Evolutionary conservation across 92 coral and sea anemone species (phyloP), one percentile per base, ranked within the genome.

Genomic region (Ricordea florida): DNA sequence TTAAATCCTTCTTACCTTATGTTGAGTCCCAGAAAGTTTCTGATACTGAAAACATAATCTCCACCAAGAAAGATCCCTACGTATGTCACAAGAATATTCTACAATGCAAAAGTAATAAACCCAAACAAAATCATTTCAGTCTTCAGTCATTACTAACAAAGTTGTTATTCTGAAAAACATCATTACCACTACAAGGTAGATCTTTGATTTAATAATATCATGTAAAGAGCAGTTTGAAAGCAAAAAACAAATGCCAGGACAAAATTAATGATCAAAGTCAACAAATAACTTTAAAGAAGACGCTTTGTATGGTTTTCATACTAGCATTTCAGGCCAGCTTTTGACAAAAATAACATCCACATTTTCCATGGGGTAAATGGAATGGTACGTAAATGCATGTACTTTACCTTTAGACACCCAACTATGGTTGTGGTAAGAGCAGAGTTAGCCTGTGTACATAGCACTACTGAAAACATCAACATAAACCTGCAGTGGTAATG

Each of bases 31-130:
- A 90, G 38, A 65, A 93, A 93, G 74, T 93, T 93, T 10, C 81
- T 81, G 44, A 60, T 42, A 51, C 85, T 90, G 36, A 90, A 93
- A 6, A 80, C 47, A 45, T 90, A 93, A 62, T 93, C 98, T 20
- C 98, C 98, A n/a, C 98, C 98, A 57, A 93, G 90, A 55, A 85
- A 76, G 92, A 93, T 93, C 3, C 98, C 98, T 37, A 93, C 50
- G 81, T 93, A 93, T 5, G 98, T 90, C 38, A 93, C 96, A 10
- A 93, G 67, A 52, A 93, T 93, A 37, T 93, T 93, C 98, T 93
- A 85, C 14, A 17, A 27, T 25, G 13, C 31, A 46, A 6, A 17
- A 29, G 14, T 18, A 5, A 33, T 5, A 4, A 11, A 3, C n/a
- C n/a, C n/a, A n/a, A n/a, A n/a, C 20, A 11, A 17, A 43, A 17